phyloP scores from a whole-genome alignment of 2,797 vertebrate species.

The Malurus leucopterus region DNA sequence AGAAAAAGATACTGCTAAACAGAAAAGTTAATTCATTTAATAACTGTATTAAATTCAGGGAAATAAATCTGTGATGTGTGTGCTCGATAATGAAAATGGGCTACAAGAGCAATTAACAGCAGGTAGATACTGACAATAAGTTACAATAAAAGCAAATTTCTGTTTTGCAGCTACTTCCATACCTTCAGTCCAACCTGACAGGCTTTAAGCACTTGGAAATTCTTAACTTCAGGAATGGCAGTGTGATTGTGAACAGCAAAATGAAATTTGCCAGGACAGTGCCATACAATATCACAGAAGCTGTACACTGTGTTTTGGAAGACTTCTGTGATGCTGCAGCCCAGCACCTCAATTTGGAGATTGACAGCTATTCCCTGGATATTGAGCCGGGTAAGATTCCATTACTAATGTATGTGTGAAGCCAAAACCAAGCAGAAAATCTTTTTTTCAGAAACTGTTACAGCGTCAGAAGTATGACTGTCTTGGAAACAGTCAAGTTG shows the following conservation, averaged over 20 bases:
- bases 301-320: constrained; percentile 85
- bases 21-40: constrained; percentile 8
- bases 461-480: background rate
- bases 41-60: background rate
- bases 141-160: constrained; percentile 11
- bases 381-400: constrained; percentile 82
- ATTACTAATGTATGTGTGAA: background rate
- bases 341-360: constrained; percentile 79
- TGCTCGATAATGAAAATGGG: constrained; percentile 1
- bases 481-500: background rate
- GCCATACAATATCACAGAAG: constrained; percentile 88
- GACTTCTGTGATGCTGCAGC: constrained; percentile 81
- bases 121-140: background rate
- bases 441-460: background rate
- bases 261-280: constrained; percentile 84
- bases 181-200: constrained; percentile 86
- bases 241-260: constrained; percentile 91
- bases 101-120: background rate
- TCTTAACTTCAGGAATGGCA: constrained; percentile 89
- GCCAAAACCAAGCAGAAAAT: background rate
- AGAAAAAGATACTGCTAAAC: background rate
- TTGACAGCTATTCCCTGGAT: constrained; percentile 86
- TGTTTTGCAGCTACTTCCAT: constrained; percentile 84
- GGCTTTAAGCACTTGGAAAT: constrained; percentile 92
- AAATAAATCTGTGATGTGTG: background rate